Conservation (phyloP, 2,888 invertebrate species). For the Adelognathus sp. region DNA sequence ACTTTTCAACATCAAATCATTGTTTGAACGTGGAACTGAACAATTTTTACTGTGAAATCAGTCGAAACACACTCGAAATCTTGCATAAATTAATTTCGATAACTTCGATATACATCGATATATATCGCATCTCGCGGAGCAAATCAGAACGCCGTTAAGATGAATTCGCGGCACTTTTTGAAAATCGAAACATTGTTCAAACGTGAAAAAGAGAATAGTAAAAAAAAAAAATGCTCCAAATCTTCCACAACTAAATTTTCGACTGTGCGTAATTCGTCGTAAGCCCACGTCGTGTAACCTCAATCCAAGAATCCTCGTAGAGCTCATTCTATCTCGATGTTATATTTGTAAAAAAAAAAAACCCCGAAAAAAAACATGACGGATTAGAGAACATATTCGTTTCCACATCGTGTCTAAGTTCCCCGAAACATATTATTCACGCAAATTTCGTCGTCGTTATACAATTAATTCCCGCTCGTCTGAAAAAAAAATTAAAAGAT, state of each 20-base stretch:
- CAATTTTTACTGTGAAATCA: too few species aligned
- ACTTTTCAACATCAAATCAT: too few species aligned
- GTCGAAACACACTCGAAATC: too few species aligned
- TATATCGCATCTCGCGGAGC: neutral
- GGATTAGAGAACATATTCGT: too few species aligned
- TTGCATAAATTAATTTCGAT: too few species aligned
- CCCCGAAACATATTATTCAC: slow-evolving; percentile 23
- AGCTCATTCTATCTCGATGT: slow-evolving; percentile 51
- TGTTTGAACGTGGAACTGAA: too few species aligned
- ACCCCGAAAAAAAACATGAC: neutral
- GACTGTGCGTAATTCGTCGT: slow-evolving; percentile 4
- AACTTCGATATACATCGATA: too few species aligned
- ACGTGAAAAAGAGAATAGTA: neutral
- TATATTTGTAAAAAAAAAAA: slow-evolving; percentile 39
- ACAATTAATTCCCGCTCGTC: too few species aligned
- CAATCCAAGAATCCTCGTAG: slow-evolving; percentile 11
- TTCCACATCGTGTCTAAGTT: slow-evolving; percentile 37
- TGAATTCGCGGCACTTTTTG: neutral
- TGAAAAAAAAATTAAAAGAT: slow-evolving; percentile 7
- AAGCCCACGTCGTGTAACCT: neutral
- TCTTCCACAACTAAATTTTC: neutral
- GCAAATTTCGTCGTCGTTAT: slow-evolving; percentile 34
- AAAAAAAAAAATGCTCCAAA: neutral
- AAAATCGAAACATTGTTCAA: neutral
- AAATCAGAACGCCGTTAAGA: neutral